Percentiles rank a stretch among this genome's conserved stretches.
These are phyloP conservation scores for Ypsolopha scabrella DNA, from an alignment of 2,888 invertebrate species.

Conservation along the genomic window DNA sequence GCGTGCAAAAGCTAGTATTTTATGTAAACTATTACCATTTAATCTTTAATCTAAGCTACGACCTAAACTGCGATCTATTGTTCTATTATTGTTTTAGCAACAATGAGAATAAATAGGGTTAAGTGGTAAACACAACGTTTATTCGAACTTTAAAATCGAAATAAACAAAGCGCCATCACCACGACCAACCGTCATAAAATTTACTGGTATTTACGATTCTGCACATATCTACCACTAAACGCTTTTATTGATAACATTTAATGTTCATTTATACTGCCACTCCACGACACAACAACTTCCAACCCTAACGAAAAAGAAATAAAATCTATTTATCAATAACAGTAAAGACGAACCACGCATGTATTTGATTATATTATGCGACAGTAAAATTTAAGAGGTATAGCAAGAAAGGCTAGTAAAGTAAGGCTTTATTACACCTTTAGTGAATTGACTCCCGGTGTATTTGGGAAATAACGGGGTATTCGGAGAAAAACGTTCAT, in stretches of 20 bases:
- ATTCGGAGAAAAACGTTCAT: conserved; percentile 57
- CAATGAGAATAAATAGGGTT: no score
- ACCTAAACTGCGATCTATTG: no score
- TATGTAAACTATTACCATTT: no score
- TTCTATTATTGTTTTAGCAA: no score
- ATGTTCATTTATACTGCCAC: neutral
- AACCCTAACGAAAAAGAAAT: conserved; percentile 18
- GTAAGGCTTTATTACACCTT: conserved; percentile 48
- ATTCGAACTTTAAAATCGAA: no score
- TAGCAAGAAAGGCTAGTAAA: conserved; percentile 26
- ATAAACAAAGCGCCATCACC: no score
- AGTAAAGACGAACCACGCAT: conserved; percentile 14
- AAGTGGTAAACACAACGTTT: no score
- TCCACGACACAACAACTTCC: conserved; percentile 10
- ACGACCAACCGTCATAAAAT: no score
- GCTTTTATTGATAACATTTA: neutral
- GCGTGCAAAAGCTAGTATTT: no score
- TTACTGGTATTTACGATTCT: no score
- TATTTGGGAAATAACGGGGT: conserved; percentile 8
- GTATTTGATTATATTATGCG: conserved; percentile 33
- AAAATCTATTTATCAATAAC: conserved; percentile 16
- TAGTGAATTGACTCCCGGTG: conserved; percentile 44
- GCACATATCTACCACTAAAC: neutral
- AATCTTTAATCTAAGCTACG: no score
- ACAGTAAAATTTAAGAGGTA: conserved; percentile 33